A percentile compares a stretch with the other conserved stretches of the same genome.
These are phyloP conservation scores for Microcebus lehilahytsara DNA, from an alignment of 2,113 vertebrate genomes.

Conservation along the genomic window DNA sequence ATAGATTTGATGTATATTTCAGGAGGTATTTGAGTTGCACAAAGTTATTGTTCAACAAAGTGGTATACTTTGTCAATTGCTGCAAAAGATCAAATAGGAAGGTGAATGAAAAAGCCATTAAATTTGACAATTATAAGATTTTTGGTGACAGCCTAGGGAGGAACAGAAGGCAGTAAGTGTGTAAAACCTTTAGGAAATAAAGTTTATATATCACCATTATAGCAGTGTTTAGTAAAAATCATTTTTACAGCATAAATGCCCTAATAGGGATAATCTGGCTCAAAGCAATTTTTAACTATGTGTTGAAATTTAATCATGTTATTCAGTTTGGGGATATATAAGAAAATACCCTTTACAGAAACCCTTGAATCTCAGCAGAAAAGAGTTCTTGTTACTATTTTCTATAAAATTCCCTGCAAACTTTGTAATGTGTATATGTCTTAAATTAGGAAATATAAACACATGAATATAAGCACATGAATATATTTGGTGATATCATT, in stretches of 20 bases:
- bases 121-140: background rate
- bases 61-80: background rate
- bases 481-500: slow-evolving; percentile 50
- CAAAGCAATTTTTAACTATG: background rate
- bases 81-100: background rate
- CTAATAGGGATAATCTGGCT: background rate
- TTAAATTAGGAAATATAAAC: slow-evolving; percentile 27
- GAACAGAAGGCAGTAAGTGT: background rate
- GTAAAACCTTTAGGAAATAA: background rate
- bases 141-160: background rate
- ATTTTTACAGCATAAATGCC: background rate
- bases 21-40: too few relatives aligned
- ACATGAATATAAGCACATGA: slow-evolving; percentile 40
- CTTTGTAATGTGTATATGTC: background rate
- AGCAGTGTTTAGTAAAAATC: background rate
- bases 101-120: background rate
- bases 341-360: background rate
- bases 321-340: background rate
- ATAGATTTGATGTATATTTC: background rate
- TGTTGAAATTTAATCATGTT: background rate
- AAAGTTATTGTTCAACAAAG: too few relatives aligned
- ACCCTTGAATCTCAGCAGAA: slow-evolving; percentile 6
- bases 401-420: background rate
- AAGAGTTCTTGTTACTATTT: background rate
- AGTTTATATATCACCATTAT: background rate